Base-by-base conservation (phyloP, 2,888 invertebrate genomes). In the Melieria picta region DNA sequence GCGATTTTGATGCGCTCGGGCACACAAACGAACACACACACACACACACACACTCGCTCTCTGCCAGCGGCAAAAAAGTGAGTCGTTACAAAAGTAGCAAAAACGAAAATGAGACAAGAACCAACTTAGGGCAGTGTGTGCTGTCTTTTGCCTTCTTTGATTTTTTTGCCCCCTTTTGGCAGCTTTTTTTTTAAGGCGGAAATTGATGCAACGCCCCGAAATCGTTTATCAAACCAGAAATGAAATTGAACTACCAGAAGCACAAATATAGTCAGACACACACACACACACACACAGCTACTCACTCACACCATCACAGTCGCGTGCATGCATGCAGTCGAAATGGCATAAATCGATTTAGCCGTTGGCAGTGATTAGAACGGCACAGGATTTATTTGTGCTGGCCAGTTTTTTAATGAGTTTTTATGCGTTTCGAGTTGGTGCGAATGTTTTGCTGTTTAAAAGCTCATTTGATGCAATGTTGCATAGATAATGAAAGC, bases 221-320 rank as follows among this genome's bases (percentile, higher is more conserved):
- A 82, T 82, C 82, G 82, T 82, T 81, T 82, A 81, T 82, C 81
- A 81, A 82, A 81, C 77, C 80, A 81, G 81, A 81, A 82, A 81
- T 80, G 82, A 79, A 82, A 80, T 82, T 80, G 82, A 82, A 80
- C n/a, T 60, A 61, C 55, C 64, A 16, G 50, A 50, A 9, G 30
- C 60, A 71, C 47, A 61, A 57, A 57, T 64, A 56, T 55, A 57
- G 60, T 47, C 58, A 65, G 45, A 57, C 16, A 46, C 30, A 65
- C 30, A 30, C 30, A 1, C 30, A 30, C 3, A 30, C 30, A 30
- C 30, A 30, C 30, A 30, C 30, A 16, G 16, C 16, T 16, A 30
- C 30, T 30, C 3, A 30, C 30, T 30, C 30, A 30, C 30, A 30
- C 30, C 42, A 47, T 30, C 16, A 47, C 7, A 56, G 43, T 13